Evolutionary conservation across 2,113 vertebrate species (phyloP).

Genomic region (Aramus guarauna): DNA sequence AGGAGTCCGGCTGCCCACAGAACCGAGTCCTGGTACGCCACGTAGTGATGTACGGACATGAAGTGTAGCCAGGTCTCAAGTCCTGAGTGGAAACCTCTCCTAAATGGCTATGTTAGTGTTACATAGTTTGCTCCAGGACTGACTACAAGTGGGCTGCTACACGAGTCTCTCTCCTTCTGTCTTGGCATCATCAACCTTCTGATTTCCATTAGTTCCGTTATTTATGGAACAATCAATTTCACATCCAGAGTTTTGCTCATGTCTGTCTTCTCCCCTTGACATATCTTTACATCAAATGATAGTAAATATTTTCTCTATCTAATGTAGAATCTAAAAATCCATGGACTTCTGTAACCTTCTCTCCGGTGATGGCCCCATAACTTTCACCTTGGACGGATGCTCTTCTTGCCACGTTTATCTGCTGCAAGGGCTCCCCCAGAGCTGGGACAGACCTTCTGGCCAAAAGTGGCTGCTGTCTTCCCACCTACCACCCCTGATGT

Average conservation of each 20-base stretch:
- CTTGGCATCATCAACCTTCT: neutral
- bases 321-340: neutral
- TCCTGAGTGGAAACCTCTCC: neutral
- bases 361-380: rapidly evolving
- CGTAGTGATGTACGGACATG: too few species aligned
- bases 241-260: neutral
- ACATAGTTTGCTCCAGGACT: neutral
- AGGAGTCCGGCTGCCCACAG: neutral
- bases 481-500: rapidly evolving
- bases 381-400: neutral
- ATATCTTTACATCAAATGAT: neutral
- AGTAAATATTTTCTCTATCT: neutral
- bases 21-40: neutral
- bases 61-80: neutral
- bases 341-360: neutral
- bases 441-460: neutral
- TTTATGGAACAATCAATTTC: neutral
- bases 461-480: neutral
- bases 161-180: neutral
- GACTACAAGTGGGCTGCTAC: neutral
- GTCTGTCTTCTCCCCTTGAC: neutral
- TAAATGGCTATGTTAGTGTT: neutral
- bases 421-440: neutral
- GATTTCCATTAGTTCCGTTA: neutral
- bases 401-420: neutral